phyloP scores from a whole-genome alignment of 2,888 invertebrate species.

The Dascillus cervinus region DNA sequence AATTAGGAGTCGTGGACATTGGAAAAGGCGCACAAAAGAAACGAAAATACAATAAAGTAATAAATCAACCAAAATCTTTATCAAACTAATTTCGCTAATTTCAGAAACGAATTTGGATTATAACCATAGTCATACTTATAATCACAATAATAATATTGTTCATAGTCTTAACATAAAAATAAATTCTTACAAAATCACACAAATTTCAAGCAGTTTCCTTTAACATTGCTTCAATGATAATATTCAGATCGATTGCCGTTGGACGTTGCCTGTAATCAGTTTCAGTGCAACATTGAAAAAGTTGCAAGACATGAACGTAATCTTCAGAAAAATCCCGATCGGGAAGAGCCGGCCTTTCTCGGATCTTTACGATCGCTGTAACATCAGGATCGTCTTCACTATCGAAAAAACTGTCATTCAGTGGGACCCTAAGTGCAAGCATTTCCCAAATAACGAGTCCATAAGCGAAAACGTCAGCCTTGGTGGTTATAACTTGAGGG shows the following conservation, averaged over 20 bases:
- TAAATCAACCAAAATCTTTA: too few relatives aligned
- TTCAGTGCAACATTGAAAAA: constrained; percentile 68
- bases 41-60: constrained; percentile 49
- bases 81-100: too few relatives aligned
- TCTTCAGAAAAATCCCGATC: constrained; percentile 50
- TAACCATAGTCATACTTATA: constrained; percentile 30
- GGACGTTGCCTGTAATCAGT: constrained; percentile 51
- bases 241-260: constrained; percentile 47
- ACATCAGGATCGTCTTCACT: constrained; percentile 32
- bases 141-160: constrained; percentile 34
- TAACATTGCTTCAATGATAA: constrained; percentile 42
- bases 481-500: constrained; percentile 51
- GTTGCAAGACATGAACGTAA: constrained; percentile 56
- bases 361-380: constrained; percentile 33
- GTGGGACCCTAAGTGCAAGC: constrained; percentile 65
- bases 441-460: constrained; percentile 78
- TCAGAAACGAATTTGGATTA: constrained; percentile 41
- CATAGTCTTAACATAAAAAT: constrained; percentile 24
- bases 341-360: constrained; percentile 57
- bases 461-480: constrained; percentile 74
- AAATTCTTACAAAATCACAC: too few relatives aligned
- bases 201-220: too few relatives aligned
- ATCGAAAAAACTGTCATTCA: constrained; percentile 38
- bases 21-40: constrained; percentile 46
- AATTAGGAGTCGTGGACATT: constrained; percentile 48